A percentile compares a stretch with the other conserved stretches of the same genome.
Conservation (phyloP, 2,113 vertebrate genomes). For the Brachypteracias leptosomus region DNA sequence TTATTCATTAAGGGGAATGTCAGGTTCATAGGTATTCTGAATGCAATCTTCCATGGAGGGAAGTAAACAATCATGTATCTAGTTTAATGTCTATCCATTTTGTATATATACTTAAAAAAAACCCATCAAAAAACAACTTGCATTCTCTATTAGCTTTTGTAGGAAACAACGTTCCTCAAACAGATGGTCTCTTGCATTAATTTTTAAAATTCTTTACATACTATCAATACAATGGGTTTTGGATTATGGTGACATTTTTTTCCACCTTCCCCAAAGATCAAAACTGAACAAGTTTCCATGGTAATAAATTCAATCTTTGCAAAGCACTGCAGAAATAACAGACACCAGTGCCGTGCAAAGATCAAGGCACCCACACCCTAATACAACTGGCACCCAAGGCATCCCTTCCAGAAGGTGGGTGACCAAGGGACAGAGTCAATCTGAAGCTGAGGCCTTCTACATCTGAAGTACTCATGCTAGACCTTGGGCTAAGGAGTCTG, state of each 20-base stretch:
- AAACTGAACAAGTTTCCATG: neutral
- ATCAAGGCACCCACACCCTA: neutral
- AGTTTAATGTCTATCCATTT: neutral
- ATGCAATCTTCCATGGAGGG: neutral
- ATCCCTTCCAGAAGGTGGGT: neutral
- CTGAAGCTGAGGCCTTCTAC: neutral
- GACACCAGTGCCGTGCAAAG: neutral
- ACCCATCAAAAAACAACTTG: too few relatives aligned
- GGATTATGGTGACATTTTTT: neutral
- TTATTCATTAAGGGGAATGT: constrained; percentile 75
- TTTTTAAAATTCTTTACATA: neutral
- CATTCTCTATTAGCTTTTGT: neutral
- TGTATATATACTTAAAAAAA: neutral
- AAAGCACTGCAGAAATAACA: neutral
- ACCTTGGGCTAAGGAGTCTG: neutral
- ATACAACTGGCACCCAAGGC: neutral
- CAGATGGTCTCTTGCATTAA: neutral
- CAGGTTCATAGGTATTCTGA: neutral
- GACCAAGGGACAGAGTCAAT: neutral
- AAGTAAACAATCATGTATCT: neutral
- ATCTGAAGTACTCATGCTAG: neutral
- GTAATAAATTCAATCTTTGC: neutral
- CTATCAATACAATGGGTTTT: neutral
- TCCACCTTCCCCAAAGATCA: neutral
- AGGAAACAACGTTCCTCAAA: neutral